A percentile compares a stretch with the other conserved stretches of the same genome.
Evolutionary conservation across 2,113 vertebrate genomes (phyloP).

Genomic region (Corydoras maculifer): DNA sequence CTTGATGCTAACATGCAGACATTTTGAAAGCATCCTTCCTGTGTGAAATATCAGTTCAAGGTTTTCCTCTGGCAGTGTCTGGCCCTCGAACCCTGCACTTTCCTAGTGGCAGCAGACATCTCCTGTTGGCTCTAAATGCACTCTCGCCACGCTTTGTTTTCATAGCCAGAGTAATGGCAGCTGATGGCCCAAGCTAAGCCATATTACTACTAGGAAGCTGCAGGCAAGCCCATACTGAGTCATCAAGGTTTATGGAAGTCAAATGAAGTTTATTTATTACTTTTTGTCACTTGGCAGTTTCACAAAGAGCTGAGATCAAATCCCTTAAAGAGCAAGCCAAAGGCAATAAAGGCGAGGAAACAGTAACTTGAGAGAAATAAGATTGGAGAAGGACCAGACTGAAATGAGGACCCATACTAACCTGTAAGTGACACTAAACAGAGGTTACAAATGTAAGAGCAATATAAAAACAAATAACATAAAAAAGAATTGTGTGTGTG

Average conservation of each 20-base stretch:
- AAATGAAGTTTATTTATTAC: neutral
- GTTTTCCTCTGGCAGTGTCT: constrained; percentile 50
- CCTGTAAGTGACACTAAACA: too few species aligned
- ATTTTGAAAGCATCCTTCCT: constrained; percentile 61
- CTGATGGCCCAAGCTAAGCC: constrained; percentile 33
- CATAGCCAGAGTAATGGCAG: constrained; percentile 48
- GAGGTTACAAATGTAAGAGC: too few species aligned
- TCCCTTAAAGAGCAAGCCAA: too few species aligned
- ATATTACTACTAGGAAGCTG: constrained; percentile 51
- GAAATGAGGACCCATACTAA: too few species aligned
- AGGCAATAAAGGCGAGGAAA: too few species aligned
- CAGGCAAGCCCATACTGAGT: constrained; percentile 14
- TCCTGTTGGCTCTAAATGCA: constrained; percentile 46
- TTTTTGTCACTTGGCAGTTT: too few species aligned
- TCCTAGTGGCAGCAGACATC: constrained; percentile 45
- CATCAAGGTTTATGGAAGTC: constrained; percentile 8
- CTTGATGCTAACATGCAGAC: constrained; percentile 41
- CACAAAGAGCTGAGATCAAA: too few species aligned
- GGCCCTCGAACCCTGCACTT: constrained; percentile 28
- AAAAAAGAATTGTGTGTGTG: too few species aligned
- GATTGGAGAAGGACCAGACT: too few species aligned
- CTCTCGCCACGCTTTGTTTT: constrained; percentile 53
- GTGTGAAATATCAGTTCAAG: constrained; percentile 51
- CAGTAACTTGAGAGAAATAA: too few species aligned
- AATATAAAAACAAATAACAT: too few species aligned